phyloP scores from a whole-genome alignment of 2,888 invertebrate genomes.

The Abrostola triplasia region DNA sequence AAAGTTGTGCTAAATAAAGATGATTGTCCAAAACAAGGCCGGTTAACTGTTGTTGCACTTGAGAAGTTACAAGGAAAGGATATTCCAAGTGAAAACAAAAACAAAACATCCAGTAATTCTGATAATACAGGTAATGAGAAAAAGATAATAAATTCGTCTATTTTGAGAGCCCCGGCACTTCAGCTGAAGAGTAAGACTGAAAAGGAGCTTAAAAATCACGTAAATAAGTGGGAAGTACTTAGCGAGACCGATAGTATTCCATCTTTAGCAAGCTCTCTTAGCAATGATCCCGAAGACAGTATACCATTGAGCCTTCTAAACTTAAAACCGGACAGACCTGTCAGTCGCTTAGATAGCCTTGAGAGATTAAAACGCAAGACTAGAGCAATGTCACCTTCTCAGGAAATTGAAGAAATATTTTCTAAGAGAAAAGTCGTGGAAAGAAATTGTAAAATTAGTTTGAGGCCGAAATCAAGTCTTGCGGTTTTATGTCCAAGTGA shows the following conservation, averaged over 20 bases:
- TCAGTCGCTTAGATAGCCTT: slow-evolving; percentile 73
- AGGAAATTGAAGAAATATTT: slow-evolving; percentile 88
- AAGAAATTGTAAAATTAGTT: slow-evolving; percentile 71
- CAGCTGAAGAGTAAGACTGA: slow-evolving; percentile 81
- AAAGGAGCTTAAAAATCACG: slow-evolving; percentile 78
- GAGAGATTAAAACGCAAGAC: slow-evolving; percentile 87
- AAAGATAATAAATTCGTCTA: slow-evolving; percentile 72
- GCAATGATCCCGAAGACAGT: slow-evolving; percentile 88
- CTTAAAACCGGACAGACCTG: slow-evolving; percentile 74
- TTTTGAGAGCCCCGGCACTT: slow-evolving; percentile 81
- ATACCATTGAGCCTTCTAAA: slow-evolving; percentile 87
- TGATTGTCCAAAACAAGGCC: slow-evolving; percentile 85
- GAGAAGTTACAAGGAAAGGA: slow-evolving; percentile 89
- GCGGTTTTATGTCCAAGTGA: slow-evolving; percentile 81
- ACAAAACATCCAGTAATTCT: slow-evolving; percentile 57
- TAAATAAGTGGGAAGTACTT: slow-evolving; percentile 88
- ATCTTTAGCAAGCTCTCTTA: slow-evolving; percentile 80
- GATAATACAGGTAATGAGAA: slow-evolving; percentile 65
- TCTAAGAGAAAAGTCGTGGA: slow-evolving; percentile 81
- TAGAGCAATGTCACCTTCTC: slow-evolving; percentile 88
- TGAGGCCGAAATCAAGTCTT: slow-evolving; percentile 83
- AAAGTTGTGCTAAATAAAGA: slow-evolving; percentile 86
- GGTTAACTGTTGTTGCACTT: slow-evolving; percentile 89
- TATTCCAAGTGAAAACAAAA: slow-evolving; percentile 65
- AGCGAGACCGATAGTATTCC: slow-evolving; percentile 90